These are phyloP conservation scores for Porites cylindrica DNA, from an alignment of 92 coral and sea anemone species.

Conservation along the genomic window DNA sequence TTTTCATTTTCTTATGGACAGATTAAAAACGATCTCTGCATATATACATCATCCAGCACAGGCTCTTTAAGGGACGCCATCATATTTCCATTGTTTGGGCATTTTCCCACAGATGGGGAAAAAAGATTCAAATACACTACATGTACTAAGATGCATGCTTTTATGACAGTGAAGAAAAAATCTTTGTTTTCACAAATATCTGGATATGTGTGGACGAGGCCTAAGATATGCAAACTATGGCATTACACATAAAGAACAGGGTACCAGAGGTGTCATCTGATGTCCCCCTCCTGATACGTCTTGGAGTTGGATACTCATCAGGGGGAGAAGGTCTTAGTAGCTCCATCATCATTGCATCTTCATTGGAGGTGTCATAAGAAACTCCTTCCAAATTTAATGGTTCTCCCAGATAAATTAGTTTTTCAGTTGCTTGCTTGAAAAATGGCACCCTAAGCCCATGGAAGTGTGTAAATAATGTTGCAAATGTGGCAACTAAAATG, in stretches of 20 bases:
- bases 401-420: neutral
- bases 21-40: too few species aligned
- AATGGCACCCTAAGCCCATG: constrained; percentile 12
- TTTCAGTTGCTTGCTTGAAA: neutral
- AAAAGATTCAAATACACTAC: too few species aligned
- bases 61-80: too few species aligned
- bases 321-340: constrained; percentile 70
- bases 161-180: too few species aligned
- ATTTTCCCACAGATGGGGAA: too few species aligned
- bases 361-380: neutral
- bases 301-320: constrained; percentile 76
- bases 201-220: neutral
- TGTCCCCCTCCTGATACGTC: constrained; percentile 59
- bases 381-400: neutral
- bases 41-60: too few species aligned
- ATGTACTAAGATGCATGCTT: too few species aligned
- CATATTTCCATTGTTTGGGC: too few species aligned
- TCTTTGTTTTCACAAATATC: too few species aligned
- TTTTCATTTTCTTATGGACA: too few species aligned
- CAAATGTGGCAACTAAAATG: constrained; percentile 25
- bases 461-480: constrained; percentile 12
- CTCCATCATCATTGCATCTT: constrained; percentile 44
- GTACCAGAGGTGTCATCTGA: constrained; percentile 73
- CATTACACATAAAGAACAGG: neutral
- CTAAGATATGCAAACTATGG: neutral